phyloP scores from a whole-genome alignment of 2,797 vertebrate genomes.

The Acrossocheilus fasciatus region DNA sequence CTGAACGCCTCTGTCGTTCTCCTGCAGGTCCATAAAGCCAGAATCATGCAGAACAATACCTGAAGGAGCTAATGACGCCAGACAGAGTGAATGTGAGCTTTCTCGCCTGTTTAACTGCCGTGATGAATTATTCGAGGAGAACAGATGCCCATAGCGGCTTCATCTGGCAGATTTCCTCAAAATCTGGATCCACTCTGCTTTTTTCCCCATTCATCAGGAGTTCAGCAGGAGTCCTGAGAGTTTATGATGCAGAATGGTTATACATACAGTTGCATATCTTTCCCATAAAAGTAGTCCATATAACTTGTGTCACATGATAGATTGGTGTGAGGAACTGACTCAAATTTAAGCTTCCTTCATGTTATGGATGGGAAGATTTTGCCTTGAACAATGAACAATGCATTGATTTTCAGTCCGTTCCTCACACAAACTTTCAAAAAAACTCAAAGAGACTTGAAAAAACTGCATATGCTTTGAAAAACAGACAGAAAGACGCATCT shows the following conservation, averaged over 20 bases:
- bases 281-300: background rate
- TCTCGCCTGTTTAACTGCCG: background rate
- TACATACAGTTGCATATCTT: background rate
- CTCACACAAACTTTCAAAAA: background rate
- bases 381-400: background rate
- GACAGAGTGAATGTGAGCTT: background rate
- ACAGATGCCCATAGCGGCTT: background rate
- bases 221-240: background rate
- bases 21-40: background rate
- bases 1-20: background rate
- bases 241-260: background rate
- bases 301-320: background rate
- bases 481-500: background rate
- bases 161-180: constrained; percentile 10
- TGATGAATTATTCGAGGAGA: background rate
- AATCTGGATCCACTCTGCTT: background rate
- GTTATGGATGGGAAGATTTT: background rate
- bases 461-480: background rate
- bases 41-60: background rate
- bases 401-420: background rate
- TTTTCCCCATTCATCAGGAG: background rate
- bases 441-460: background rate
- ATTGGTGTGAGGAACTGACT: background rate
- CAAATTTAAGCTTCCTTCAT: background rate
- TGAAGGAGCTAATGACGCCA: background rate